Evolutionary conservation across 2,797 vertebrate genomes (phyloP).

Genomic region (Xenopus petersii): DNA sequence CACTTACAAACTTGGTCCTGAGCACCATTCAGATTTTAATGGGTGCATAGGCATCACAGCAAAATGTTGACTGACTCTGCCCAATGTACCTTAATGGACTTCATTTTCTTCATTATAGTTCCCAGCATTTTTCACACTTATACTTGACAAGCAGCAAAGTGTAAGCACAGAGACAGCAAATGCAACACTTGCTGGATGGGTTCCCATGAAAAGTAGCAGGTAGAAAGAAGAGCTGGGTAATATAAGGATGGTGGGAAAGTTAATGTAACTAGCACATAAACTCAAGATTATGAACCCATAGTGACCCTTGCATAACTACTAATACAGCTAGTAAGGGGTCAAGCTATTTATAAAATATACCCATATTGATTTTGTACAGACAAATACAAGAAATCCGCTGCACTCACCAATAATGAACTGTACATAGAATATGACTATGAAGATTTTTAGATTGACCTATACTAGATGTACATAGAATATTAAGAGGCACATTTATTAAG

Average conservation of each 20-base stretch:
- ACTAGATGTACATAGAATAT: no score
- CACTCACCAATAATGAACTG: no score
- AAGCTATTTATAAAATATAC: no score
- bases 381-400: no score
- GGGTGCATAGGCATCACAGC: conserved; percentile 52
- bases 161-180: conserved; percentile 44
- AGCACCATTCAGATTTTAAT: conserved; percentile 43
- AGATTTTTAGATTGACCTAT: no score
- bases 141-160: conserved; percentile 41
- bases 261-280: not conserved
- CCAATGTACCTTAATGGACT: conserved; percentile 33
- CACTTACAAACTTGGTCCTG: conserved; percentile 42
- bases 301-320: not conserved
- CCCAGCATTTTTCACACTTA: conserved; percentile 41
- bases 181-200: conserved; percentile 34
- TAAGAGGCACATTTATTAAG: no score
- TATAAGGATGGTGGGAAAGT: conserved; percentile 4
- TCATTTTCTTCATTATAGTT: conserved; percentile 34
- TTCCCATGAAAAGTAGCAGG: conserved; percentile 45
- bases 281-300: conserved; percentile 7
- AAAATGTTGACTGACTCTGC: conserved; percentile 53
- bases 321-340: no score
- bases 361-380: no score
- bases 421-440: no score
- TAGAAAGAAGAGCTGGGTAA: conserved; percentile 20